phyloP scores from a whole-genome alignment of 2,888 invertebrate species.

The Melanchra persicariae region DNA sequence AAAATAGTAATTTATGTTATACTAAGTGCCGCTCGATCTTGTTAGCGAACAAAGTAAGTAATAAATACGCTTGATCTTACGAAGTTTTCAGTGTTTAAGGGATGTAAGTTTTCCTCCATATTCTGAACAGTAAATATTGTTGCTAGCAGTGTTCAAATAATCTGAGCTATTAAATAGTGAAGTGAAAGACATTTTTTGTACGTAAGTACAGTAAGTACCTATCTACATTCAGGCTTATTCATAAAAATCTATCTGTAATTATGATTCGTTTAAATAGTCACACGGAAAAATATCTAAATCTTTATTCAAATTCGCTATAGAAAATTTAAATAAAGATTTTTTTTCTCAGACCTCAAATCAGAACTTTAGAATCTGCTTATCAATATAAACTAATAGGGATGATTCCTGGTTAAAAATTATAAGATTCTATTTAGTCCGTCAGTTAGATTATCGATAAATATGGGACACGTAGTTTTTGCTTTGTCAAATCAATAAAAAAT shows the following conservation, averaged over 20 bases:
- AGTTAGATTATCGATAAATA: too few relatives aligned
- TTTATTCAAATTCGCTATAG: too few relatives aligned
- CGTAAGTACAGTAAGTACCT: not conserved
- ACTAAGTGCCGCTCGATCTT: slow-evolving; percentile 17
- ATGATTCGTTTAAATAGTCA: not conserved
- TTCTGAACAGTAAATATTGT: not conserved
- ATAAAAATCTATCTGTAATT: not conserved
- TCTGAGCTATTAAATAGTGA: not conserved
- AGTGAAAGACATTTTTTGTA: slow-evolving; percentile 10
- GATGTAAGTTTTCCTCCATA: not conserved
- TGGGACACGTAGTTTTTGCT: too few relatives aligned
- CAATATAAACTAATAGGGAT: not conserved
- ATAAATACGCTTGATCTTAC: slow-evolving; percentile 13
- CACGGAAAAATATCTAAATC: not conserved
- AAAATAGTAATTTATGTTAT: slow-evolving; percentile 45
- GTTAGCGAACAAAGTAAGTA: slow-evolving; percentile 19
- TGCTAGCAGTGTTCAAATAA: not conserved
- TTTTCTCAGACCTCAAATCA: too few relatives aligned
- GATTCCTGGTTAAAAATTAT: too few relatives aligned
- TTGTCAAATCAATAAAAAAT: too few relatives aligned
- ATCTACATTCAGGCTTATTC: not conserved
- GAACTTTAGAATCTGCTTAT: not conserved
- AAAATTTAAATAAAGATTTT: too few relatives aligned
- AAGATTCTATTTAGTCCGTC: too few relatives aligned
- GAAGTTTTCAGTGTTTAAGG: not conserved